phyloP scores from a whole-genome alignment of 1,140 invertebrate genomes.

The Oncopodura yosiiana region DNA sequence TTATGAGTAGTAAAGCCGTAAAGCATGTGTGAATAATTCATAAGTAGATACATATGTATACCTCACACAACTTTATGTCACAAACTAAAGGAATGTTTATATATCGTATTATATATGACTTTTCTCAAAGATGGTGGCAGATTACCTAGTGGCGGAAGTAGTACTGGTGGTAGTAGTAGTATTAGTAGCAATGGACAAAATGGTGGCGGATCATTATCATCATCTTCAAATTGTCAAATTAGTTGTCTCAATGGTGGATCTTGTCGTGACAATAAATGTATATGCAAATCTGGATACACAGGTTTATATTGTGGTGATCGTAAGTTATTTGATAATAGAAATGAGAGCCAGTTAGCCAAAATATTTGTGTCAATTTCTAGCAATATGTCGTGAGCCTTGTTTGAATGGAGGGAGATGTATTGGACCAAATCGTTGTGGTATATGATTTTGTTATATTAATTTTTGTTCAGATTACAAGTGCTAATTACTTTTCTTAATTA shows the following conservation, averaged over 20 bases:
- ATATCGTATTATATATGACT: neutral
- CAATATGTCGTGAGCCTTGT: conserved; percentile 66
- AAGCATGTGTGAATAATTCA: too few relatives aligned
- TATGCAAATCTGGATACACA: conserved; percentile 60
- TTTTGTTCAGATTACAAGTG: neutral
- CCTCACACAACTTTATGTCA: too few relatives aligned
- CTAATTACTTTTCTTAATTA: neutral
- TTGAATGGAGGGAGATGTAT: conserved; percentile 75
- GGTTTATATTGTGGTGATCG: conserved; percentile 70
- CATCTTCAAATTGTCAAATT: conserved; percentile 46
- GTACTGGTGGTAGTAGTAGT: neutral
- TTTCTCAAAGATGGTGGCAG: neutral
- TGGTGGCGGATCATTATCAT: neutral
- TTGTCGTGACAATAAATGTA: conserved; percentile 57
- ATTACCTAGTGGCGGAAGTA: conserved; percentile 6
- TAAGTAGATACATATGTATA: too few relatives aligned
- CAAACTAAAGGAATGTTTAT: too few relatives aligned
- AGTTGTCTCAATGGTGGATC: conserved; percentile 68
- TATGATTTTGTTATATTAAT: conserved; percentile 37
- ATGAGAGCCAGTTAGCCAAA: neutral
- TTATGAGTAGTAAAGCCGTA: neutral
- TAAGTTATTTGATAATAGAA: conserved; percentile 42
- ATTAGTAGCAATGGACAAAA: conserved; percentile 6
- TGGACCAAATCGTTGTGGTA: conserved; percentile 72
- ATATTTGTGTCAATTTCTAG: conserved; percentile 43